These are phyloP conservation scores for Teleopsis dalmanni DNA, from an alignment of 1,140 invertebrate genomes.

Conservation along the genomic window DNA sequence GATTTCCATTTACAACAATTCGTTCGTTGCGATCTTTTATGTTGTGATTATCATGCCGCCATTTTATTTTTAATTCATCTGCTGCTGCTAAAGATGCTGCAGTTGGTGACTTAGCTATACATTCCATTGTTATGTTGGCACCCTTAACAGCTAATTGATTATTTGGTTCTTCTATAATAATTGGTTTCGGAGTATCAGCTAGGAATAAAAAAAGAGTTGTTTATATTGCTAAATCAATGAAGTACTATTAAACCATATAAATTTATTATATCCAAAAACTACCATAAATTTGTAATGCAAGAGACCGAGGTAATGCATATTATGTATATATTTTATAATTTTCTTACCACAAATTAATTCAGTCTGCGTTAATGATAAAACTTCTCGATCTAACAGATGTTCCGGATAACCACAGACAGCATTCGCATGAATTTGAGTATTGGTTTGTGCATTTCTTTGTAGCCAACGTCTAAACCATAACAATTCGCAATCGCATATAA, in stretches of 20 bases:
- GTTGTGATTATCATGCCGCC: constrained; percentile 84
- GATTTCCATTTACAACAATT: neutral
- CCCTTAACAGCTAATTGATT: constrained; percentile 77
- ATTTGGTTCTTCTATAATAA: constrained; percentile 71
- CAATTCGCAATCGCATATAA: constrained; percentile 80
- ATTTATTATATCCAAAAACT: too few species aligned
- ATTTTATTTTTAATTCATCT: constrained; percentile 65
- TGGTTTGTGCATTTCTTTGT: constrained; percentile 17
- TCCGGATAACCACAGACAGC: constrained; percentile 73
- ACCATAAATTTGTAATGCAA: neutral
- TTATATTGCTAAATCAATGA: neutral
- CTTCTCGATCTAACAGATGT: constrained; percentile 56
- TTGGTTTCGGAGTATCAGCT: constrained; percentile 73
- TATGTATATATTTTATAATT: neutral
- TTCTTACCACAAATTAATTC: constrained; percentile 66
- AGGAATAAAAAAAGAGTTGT: neutral
- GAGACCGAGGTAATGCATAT: neutral
- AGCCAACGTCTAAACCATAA: constrained; percentile 74
- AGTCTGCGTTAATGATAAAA: constrained; percentile 57
- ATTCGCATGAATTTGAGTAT: constrained; percentile 24
- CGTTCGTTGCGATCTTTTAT: constrained; percentile 30
- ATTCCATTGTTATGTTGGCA: constrained; percentile 70
- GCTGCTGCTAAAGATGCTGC: constrained; percentile 44
- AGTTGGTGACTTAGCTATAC: constrained; percentile 62
- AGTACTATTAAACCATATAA: neutral